Evolutionary conservation across 2,888 invertebrate species (phyloP).

Genomic region (Eristalis intricaria): DNA sequence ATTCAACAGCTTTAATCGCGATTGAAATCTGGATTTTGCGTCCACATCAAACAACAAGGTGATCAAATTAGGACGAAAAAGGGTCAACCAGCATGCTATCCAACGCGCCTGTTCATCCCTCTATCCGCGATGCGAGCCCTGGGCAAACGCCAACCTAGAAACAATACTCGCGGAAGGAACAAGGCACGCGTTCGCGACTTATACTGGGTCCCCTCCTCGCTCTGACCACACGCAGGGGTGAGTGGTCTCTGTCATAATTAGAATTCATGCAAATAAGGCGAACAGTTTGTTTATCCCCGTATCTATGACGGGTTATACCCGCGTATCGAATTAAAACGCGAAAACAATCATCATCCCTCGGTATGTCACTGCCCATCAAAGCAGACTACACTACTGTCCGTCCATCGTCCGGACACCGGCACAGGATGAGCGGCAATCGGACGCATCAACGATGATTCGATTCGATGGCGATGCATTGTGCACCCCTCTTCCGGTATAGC

Average conservation of each 20-base stretch:
- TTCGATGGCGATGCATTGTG: not conserved
- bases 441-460: not conserved
- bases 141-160: slow-evolving; percentile 34
- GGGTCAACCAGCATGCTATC: slow-evolving; percentile 37
- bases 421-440: slow-evolving; percentile 20
- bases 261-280: slow-evolving; percentile 55
- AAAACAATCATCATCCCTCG: slow-evolving; percentile 52
- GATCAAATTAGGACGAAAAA: slow-evolving; percentile 56
- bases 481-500: slow-evolving; percentile 2
- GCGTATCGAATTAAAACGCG: slow-evolving; percentile 60
- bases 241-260: slow-evolving; percentile 52
- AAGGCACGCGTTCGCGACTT: slow-evolving; percentile 56
- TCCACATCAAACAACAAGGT: slow-evolving; percentile 37
- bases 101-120: not conserved
- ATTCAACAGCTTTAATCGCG: slow-evolving; percentile 54
- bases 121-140: slow-evolving; percentile 41
- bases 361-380: slow-evolving; percentile 40
- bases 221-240: slow-evolving; percentile 13
- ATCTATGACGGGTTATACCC: slow-evolving; percentile 13
- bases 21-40: slow-evolving; percentile 24
- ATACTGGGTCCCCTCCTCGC: slow-evolving; percentile 15
- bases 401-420: not conserved
- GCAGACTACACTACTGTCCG: slow-evolving; percentile 1
- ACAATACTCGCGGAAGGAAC: slow-evolving; percentile 53
- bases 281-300: slow-evolving; percentile 45